Percentiles rank a stretch among this genome's conserved stretches.
Conservation (phyloP, 2,888 invertebrate genomes). For the Zygogramma bicolorata region DNA sequence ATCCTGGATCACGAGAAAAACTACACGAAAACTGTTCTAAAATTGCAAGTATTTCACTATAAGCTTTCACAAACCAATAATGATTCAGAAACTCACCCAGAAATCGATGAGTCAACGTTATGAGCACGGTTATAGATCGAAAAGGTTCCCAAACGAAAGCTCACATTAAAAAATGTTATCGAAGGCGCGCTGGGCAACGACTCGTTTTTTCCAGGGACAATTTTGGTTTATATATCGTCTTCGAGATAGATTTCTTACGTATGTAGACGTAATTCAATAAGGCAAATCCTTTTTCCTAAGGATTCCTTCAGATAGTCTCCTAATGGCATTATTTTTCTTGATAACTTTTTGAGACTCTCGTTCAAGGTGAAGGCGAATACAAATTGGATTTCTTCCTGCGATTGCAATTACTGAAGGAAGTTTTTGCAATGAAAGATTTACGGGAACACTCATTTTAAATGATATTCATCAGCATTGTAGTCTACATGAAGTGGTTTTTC, state of each 20-base stretch:
- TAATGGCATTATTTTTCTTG: conserved; percentile 44
- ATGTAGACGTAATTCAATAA: conserved; percentile 49
- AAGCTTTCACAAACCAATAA: not conserved
- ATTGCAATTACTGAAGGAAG: not conserved
- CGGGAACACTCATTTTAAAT: too few relatives aligned
- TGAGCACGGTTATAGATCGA: conserved; percentile 35
- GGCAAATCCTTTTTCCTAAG: conserved; percentile 45
- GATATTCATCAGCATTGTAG: too few relatives aligned
- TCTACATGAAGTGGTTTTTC: too few relatives aligned
- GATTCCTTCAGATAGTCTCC: conserved; percentile 42
- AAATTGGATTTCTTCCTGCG: not conserved
- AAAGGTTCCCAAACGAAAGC: conserved; percentile 24
- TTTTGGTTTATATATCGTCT: conserved; percentile 14
- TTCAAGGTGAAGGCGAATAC: conserved; percentile 1
- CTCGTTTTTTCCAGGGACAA: conserved; percentile 24
- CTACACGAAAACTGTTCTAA: not conserved
- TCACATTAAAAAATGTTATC: conserved; percentile 29
- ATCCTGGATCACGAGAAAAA: not conserved
- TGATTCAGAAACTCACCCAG: conserved; percentile 22
- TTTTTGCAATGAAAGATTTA: not conserved
- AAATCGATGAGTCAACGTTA: conserved; percentile 16
- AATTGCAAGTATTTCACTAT: not conserved
- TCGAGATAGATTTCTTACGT: conserved; percentile 36
- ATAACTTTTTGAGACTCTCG: not conserved
- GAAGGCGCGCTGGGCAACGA: conserved; percentile 49